Percentiles rank a stretch among this genome's conserved stretches.
Evolutionary conservation across 2,797 vertebrate genomes (phyloP).

Genomic region (Fratercula arctica): DNA sequence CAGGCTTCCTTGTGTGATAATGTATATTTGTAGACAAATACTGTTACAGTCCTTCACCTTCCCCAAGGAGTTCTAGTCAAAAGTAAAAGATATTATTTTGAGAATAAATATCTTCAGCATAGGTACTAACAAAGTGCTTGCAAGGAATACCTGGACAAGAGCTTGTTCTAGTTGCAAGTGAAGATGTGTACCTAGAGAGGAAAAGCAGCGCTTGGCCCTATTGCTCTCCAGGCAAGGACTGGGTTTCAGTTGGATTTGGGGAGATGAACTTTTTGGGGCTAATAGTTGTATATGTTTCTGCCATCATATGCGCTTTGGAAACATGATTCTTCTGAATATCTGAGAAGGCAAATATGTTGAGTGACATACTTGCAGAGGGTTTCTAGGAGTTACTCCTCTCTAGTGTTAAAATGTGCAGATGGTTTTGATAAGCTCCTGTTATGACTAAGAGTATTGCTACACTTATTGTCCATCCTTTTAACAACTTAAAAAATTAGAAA

Average conservation of each 20-base stretch:
- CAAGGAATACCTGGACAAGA: not conserved
- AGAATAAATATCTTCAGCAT: not conserved
- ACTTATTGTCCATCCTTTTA: not conserved
- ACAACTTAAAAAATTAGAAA: not conserved
- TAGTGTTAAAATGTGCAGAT: not conserved
- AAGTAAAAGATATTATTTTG: not conserved
- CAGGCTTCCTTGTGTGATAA: not conserved
- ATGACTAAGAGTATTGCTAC: not conserved
- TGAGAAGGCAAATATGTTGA: not conserved
- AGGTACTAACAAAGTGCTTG: not conserved
- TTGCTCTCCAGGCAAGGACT: not conserved
- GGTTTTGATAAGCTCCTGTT: not conserved
- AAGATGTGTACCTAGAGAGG: not conserved
- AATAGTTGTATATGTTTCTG: not conserved
- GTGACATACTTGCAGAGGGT: not conserved
- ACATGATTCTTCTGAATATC: not conserved
- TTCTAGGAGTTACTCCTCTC: not conserved
- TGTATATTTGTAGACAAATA: not conserved
- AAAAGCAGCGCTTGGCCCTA: not conserved
- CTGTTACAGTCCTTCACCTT: not conserved
- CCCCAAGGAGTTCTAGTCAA: not conserved
- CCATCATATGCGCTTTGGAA: not conserved
- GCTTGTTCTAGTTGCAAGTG: not conserved
- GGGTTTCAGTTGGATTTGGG: not conserved
- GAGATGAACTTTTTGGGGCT: not conserved